Evolutionary conservation across 2,113 vertebrate genomes (phyloP), one percentile per base, ranked within the genome.

Genomic region (Coryphaenoides rupestris): DNA sequence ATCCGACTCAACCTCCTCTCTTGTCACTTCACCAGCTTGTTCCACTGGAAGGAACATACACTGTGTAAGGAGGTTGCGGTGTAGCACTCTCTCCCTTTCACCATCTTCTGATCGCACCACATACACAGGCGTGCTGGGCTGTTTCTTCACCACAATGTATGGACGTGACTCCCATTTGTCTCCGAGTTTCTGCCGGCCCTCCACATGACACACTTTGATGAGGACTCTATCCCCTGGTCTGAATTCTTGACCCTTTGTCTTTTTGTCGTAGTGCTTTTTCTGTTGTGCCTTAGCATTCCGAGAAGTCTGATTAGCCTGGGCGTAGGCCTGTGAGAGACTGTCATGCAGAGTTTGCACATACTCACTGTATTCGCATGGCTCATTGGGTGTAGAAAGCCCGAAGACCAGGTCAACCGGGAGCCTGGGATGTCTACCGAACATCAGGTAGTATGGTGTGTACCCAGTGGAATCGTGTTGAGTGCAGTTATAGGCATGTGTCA

Each of bases 401-500:
- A 73, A 68, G 40, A 68, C 33, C 16, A 68, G 55, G 19, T 68
- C 28, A 9, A 33, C 28, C 10, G 28, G 28, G 28, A 33, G 28
- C 2, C 60, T 53, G 17, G 71, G 65, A 19, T 63, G 60, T n/a
- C 70, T 53, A 22, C 70, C 63, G 16, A 63, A 68, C 70, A 72
- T 73, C 5, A 73, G 55, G 21, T 40, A 73, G 53, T 63, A 73
- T 14, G 60, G 65, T 17, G 52, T 58, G 21, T 68, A 68, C 2
- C 71, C 61, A n/a, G 60, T 73, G 1, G 71, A 68, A 16, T 73
- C 71, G 46, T 73, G 55, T 19, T 3, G 16, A 13, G 56, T 53
- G 61, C 71, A 68, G 60, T 73, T 73, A n/a, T 73, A 64, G 6
- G 71, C 61, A 21, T 68, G 66, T 23, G 55, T 64, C 65, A 73